Evolutionary conservation across 2,888 invertebrate species (phyloP).

Genomic region (Sialis fuliginosa): DNA sequence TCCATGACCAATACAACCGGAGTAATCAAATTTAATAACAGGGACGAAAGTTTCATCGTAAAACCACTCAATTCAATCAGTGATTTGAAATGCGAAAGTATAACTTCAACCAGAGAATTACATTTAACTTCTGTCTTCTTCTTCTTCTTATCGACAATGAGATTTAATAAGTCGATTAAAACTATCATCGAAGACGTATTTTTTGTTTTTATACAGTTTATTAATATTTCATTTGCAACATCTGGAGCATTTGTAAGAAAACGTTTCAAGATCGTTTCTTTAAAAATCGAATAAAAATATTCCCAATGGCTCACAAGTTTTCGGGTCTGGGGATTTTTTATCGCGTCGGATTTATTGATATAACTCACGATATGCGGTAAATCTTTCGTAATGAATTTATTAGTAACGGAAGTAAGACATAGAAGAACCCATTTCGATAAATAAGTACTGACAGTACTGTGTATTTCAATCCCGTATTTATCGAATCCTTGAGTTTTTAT

Average conservation of each 20-base stretch:
- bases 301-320: slow-evolving; percentile 14
- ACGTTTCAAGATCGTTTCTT: slow-evolving; percentile 13
- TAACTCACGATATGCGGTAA: no score
- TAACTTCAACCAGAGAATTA: slow-evolving; percentile 6
- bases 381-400: no score
- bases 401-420: no score
- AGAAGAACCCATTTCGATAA: no score
- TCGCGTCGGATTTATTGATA: slow-evolving; percentile 3
- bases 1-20: slow-evolving; percentile 11
- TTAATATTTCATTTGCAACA: slow-evolving; percentile 10
- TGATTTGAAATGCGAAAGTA: no score
- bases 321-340: slow-evolving; percentile 13
- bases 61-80: no score
- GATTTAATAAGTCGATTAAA: slow-evolving; percentile 10
- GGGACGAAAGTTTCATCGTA: no score
- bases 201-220: slow-evolving; percentile 1
- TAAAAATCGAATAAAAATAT: slow-evolving; percentile 17
- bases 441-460: no score
- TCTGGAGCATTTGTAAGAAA: slow-evolving; percentile 14
- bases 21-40: neutral
- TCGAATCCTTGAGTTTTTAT: no score
- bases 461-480: no score
- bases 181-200: neutral
- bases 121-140: slow-evolving; percentile 8
- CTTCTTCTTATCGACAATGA: slow-evolving; percentile 8